These are phyloP conservation scores for Iselma pallidipennis DNA, from an alignment of 2,888 invertebrate genomes.

Conservation along the genomic window DNA sequence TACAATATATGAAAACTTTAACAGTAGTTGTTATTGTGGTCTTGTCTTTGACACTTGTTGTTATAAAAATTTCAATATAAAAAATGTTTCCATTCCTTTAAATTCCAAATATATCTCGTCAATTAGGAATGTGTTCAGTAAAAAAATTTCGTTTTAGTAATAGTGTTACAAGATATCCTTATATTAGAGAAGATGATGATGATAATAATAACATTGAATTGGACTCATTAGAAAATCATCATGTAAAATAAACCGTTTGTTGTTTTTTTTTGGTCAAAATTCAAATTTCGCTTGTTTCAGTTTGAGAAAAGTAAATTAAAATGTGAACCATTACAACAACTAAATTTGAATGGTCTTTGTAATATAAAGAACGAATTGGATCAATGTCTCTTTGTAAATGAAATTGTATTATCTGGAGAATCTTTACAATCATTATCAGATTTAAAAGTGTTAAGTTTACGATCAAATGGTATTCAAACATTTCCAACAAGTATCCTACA, in stretches of 20 bases:
- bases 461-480: conserved; percentile 62
- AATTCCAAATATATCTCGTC: no score
- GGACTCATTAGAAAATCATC: conserved; percentile 52
- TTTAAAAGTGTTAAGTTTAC: conserved; percentile 52
- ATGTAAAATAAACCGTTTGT: no score
- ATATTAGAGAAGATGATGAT: conserved; percentile 42
- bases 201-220: conserved; percentile 45
- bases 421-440: conserved; percentile 50
- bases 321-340: conserved; percentile 37
- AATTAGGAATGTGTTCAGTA: conserved; percentile 38
- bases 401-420: conserved; percentile 51
- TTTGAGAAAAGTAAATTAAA: conserved; percentile 21
- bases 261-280: no score
- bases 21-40: conserved; percentile 1
- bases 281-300: conserved; percentile 10
- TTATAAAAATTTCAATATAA: conserved; percentile 29
- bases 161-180: conserved; percentile 39
- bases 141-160: conserved; percentile 46
- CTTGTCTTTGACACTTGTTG: not conserved
- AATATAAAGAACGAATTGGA: conserved; percentile 37
- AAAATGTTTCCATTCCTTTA: no score
- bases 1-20: not conserved
- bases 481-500: conserved; percentile 66
- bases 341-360: conserved; percentile 53
- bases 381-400: conserved; percentile 48